Evolutionary conservation across 2,113 vertebrate genomes (phyloP), one percentile per base, ranked within the genome.

Genomic region (Macheiramphus alcinus): DNA sequence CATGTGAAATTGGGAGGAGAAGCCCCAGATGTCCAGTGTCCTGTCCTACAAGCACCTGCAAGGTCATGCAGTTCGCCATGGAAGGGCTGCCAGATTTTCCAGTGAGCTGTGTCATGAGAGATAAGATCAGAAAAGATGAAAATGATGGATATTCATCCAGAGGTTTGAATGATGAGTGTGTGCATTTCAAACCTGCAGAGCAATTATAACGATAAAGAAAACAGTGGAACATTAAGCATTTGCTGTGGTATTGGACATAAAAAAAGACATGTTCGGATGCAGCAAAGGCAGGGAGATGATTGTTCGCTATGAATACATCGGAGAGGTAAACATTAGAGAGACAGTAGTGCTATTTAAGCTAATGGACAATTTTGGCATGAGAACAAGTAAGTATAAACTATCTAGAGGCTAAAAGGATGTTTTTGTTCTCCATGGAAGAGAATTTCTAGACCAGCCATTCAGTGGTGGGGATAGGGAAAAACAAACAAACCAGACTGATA

Each of bases 281-380:
- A 76, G 86, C 81, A 16, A 32, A 84, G 63, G 79, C 73, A 61
- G 59, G 13, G 87, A 93, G 65, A 78, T 78, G 86, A 80, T 75
- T 87, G 86, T 40, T 80, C 7, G 0, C 73, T 38, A 29, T 47
- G 80, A 81, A 85, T 65, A n/a, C 48, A 88, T n/a, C 0, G 19
- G 58, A 48, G 87, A 63, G 79, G 87, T 43, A 85, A 93, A 73
- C 80, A 81, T 62, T 22, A 56, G 63, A 40, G 86, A 55, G 34
- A 23, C 36, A 65, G 61, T 12, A 36, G 53, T 22, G 90, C 95
- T 94, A 68, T 91, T 81, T 68, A 85, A 91, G 93, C 87, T 96
- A 94, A 96, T 91, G 95, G 93, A 81, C 87, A 79, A 94, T 93
- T 91, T 70, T 63, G 87, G 70, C 74, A 70, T 45, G 70, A 74